Percentiles rank a stretch among this genome's conserved stretches.
These are phyloP conservation scores for Epizoanthus fatuus DNA, from an alignment of 92 coral and sea anemone genomes.

Conservation along the genomic window DNA sequence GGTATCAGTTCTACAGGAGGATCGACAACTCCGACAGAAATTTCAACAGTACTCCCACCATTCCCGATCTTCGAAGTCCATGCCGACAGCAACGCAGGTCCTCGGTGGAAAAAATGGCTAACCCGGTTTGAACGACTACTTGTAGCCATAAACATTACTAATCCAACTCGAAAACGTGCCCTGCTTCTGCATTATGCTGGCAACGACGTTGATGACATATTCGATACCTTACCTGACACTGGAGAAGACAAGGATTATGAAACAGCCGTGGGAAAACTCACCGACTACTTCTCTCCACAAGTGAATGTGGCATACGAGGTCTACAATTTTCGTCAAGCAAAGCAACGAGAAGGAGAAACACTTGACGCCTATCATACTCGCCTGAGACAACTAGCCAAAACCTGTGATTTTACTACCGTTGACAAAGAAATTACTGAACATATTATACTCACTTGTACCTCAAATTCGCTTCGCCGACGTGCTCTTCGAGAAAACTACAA, in stretches of 20 bases:
- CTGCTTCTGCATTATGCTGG: slow-evolving; percentile 41
- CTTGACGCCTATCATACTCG: slow-evolving; percentile 46
- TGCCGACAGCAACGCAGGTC: slow-evolving; percentile 58
- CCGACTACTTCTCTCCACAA: slow-evolving; percentile 46
- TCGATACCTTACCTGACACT: slow-evolving; percentile 26
- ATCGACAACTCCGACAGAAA: background rate
- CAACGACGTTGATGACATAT: slow-evolving; percentile 34
- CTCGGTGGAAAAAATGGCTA: slow-evolving; percentile 33
- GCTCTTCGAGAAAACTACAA: slow-evolving; percentile 26
- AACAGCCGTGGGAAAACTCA: slow-evolving; percentile 34
- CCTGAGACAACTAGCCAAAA: slow-evolving; percentile 48
- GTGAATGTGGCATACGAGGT: slow-evolving; percentile 48
- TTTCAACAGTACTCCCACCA: slow-evolving; percentile 22
- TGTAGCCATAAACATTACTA: slow-evolving; percentile 9
- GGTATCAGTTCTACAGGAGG: background rate
- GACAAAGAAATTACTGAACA: slow-evolving; percentile 46
- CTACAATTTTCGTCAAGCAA: slow-evolving; percentile 36
- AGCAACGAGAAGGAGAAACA: slow-evolving; percentile 42
- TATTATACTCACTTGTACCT: slow-evolving; percentile 31
- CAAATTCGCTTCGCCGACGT: slow-evolving; percentile 27
- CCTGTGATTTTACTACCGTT: slow-evolving; percentile 30
- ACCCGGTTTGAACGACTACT: background rate
- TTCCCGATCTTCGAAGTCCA: slow-evolving; percentile 51
- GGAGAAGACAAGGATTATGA: slow-evolving; percentile 27
- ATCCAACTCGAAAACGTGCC: slow-evolving; percentile 24